Evolutionary conservation across 2,113 vertebrate genomes (phyloP).

Genomic region (Thermophis baileyi): DNA sequence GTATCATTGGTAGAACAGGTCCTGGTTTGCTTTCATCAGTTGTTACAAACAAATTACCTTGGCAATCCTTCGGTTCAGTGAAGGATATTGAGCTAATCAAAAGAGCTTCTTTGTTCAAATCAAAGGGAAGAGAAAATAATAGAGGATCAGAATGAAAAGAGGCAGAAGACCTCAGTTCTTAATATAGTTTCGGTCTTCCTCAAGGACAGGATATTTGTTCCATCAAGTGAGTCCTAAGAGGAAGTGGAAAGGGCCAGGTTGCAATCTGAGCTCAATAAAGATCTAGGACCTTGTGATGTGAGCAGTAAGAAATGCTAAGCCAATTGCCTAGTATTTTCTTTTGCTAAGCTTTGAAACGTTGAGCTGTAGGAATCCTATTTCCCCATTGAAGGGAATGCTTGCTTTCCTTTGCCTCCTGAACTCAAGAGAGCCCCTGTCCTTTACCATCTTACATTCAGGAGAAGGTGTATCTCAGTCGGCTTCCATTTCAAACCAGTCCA

Average conservation of each 20-base stretch:
- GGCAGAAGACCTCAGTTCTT: not conserved
- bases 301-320: not conserved
- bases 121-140: not conserved
- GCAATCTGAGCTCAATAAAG: not conserved
- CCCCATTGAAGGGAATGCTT: not conserved
- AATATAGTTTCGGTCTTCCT: not conserved
- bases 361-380: not conserved
- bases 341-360: not conserved
- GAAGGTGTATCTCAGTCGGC: not conserved
- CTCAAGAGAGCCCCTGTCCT: not conserved
- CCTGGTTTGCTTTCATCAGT: not conserved
- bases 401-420: not conserved
- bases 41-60: slow-evolving; percentile 28
- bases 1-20: slow-evolving; percentile 21
- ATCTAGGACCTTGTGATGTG: not conserved
- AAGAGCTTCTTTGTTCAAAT: slow-evolving; percentile 11
- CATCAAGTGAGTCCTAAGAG: not conserved
- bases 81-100: not conserved
- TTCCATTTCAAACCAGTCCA: not conserved
- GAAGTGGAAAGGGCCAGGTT: not conserved
- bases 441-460: not conserved
- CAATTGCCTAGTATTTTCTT: not conserved
- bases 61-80: slow-evolving; percentile 42
- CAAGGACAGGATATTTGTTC: not conserved
- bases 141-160: not conserved